phyloP scores from a whole-genome alignment of 2,888 invertebrate species.

The Entomobrya proxima region DNA sequence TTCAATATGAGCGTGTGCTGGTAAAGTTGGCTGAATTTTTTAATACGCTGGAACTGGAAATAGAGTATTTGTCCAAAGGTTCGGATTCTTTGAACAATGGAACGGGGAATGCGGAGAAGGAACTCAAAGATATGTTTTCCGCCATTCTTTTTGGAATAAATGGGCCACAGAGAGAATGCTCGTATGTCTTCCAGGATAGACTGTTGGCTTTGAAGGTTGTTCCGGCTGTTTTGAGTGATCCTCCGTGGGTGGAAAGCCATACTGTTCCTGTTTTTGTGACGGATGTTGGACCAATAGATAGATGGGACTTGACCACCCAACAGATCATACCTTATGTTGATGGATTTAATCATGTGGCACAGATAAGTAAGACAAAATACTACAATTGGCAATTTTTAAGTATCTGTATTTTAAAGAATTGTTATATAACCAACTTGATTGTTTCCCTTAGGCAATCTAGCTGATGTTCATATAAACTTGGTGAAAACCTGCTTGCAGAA shows the following conservation, averaged over 20 bases:
- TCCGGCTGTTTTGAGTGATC: conserved; percentile 85
- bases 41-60: conserved; percentile 86
- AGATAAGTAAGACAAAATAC: conserved; percentile 81
- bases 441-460: conserved; percentile 80
- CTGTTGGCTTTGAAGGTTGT: conserved; percentile 92
- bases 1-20: conserved; percentile 95
- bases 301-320: conserved; percentile 96
- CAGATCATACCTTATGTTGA: conserved; percentile 93
- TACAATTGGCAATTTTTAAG: neutral
- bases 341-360: conserved; percentile 93
- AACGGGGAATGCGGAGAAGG: conserved; percentile 80
- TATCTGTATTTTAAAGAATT: neutral
- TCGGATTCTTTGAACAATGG: conserved; percentile 77
- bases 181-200: conserved; percentile 87
- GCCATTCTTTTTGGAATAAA: conserved; percentile 67
- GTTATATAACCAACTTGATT: neutral
- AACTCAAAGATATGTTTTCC: conserved; percentile 77
- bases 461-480: conserved; percentile 94
- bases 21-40: conserved; percentile 95
- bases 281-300: conserved; percentile 82
- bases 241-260: conserved; percentile 88
- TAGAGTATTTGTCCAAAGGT: conserved; percentile 86
- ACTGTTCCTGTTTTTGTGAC: conserved; percentile 92
- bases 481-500: conserved; percentile 97
- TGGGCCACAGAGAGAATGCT: conserved; percentile 69